Conservation (phyloP, 1,140 invertebrate genomes). For the Tenebrio molitor region DNA sequence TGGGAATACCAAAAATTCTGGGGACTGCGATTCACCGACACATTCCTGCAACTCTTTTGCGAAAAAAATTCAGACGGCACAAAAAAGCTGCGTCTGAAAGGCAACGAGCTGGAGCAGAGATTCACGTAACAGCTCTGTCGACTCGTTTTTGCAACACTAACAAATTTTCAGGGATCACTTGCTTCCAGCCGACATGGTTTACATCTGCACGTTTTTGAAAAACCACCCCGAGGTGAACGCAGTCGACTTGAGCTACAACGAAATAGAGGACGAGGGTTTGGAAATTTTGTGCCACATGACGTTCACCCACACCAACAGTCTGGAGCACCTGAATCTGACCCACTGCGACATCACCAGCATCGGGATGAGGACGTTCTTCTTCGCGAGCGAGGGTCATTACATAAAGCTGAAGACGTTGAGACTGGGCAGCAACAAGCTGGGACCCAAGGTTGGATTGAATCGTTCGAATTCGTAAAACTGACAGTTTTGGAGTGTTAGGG, state of each 20-base stretch:
- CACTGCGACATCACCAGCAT: slow-evolving; percentile 68
- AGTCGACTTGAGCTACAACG: slow-evolving; percentile 71
- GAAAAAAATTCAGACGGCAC: slow-evolving; percentile 65
- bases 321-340: slow-evolving; percentile 70
- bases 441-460: slow-evolving; percentile 60
- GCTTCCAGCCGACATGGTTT: not conserved
- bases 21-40: slow-evolving; percentile 51
- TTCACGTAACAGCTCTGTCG: slow-evolving; percentile 53
- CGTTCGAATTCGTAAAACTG: not conserved
- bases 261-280: slow-evolving; percentile 70
- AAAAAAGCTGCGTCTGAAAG: slow-evolving; percentile 63
- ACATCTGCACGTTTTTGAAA: slow-evolving; percentile 64
- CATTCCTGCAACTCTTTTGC: slow-evolving; percentile 63
- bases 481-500: slow-evolving; percentile 61
- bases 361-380: slow-evolving; percentile 60
- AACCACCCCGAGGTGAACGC: slow-evolving; percentile 66
- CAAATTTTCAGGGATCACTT: slow-evolving; percentile 12
- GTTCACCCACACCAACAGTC: slow-evolving; percentile 54
- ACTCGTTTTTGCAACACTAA: no score
- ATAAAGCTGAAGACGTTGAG: slow-evolving; percentile 68
- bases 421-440: slow-evolving; percentile 71
- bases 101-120: slow-evolving; percentile 61
- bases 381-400: slow-evolving; percentile 54
- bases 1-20: not conserved
- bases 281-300: slow-evolving; percentile 63